These are phyloP conservation scores for Chloropsis hardwickii DNA, from an alignment of 2,113 vertebrate species.

Conservation along the genomic window DNA sequence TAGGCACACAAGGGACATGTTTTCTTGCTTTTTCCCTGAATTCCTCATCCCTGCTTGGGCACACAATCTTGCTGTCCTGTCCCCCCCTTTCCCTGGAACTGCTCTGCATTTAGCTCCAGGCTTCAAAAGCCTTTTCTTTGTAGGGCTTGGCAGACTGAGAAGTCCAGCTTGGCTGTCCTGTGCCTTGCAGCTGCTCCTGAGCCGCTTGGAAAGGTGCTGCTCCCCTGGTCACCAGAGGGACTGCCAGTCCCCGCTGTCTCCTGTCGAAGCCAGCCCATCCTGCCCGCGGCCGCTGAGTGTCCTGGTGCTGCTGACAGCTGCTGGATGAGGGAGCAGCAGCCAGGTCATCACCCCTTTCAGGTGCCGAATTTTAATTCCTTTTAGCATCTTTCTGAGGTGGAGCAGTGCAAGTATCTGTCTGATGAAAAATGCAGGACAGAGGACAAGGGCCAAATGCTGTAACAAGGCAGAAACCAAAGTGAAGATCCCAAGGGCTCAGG, in stretches of 20 bases:
- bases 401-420: not conserved
- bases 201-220: not conserved
- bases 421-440: not conserved
- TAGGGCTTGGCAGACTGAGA: not conserved
- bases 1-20: not conserved
- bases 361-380: not conserved
- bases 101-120: accelerated
- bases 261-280: accelerated
- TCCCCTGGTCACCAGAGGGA: not conserved
- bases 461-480: not conserved
- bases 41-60: not conserved
- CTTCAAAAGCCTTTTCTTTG: not conserved
- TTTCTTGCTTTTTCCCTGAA: not conserved
- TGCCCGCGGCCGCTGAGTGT: accelerated
- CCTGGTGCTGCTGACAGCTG: not conserved
- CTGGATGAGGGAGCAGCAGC: not conserved
- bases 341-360: not conserved
- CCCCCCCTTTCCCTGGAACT: not conserved
- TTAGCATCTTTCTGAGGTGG: not conserved
- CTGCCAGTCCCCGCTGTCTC: not conserved
- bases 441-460: not conserved
- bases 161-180: not conserved
- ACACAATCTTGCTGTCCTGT: not conserved
- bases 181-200: not conserved
- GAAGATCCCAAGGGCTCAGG: not conserved